A percentile compares a stretch with the other conserved stretches of the same genome.
Conservation (phyloP, 1,140 invertebrate species). For the Euura saliciscinereae region DNA sequence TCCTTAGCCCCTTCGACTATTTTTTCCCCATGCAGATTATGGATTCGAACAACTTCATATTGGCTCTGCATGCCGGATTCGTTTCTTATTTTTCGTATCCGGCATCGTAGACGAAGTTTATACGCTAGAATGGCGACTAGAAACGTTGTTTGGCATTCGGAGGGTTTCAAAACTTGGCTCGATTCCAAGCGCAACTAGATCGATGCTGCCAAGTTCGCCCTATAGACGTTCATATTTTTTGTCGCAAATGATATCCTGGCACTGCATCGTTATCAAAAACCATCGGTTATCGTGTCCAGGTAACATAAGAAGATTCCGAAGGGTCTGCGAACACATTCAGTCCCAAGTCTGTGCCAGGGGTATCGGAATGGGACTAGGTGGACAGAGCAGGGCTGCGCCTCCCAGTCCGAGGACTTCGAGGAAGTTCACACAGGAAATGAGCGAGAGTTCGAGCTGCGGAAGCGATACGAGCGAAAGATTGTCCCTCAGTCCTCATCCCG, state of each 20-base stretch:
- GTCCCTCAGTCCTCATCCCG: constrained; percentile 64
- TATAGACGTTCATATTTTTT: constrained; percentile 10
- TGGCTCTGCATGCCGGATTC: not conserved
- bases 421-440: constrained; percentile 73
- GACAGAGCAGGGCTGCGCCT: constrained; percentile 68
- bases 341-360: constrained; percentile 76
- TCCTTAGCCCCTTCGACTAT: no score
- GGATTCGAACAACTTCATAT: not conserved
- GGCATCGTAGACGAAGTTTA: constrained; percentile 15
- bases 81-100: not conserved
- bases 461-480: constrained; percentile 81
- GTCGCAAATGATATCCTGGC: not conserved
- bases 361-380: constrained; percentile 51
- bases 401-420: constrained; percentile 73
- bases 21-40: not conserved
- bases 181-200: constrained; percentile 44
- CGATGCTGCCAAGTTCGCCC: constrained; percentile 41
- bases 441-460: constrained; percentile 82
- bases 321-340: constrained; percentile 96
- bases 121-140: not conserved
- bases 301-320: constrained; percentile 91
- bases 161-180: constrained; percentile 32
- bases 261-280: not conserved
- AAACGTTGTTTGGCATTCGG: constrained; percentile 25
- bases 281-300: constrained; percentile 63